Base-by-base conservation (phyloP, 2,888 invertebrate species). In the Aromia moschata region DNA sequence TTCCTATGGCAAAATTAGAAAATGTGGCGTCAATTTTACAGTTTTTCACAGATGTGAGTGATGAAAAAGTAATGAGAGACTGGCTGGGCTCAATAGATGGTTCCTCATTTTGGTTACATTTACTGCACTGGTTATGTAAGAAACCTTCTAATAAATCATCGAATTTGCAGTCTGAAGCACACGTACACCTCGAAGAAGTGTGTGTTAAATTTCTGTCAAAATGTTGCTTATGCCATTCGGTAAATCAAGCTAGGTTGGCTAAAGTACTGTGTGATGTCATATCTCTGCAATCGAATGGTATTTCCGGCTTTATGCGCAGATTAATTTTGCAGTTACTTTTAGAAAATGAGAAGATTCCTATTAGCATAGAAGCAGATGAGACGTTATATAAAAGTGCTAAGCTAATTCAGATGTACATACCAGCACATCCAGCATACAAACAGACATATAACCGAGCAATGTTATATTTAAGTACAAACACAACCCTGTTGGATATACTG, bases 291-390 rank as follows among this genome's bases (percentile, higher is more conserved):
- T 75, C 79, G 70, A 81, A 78, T 41, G 90, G 90, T 9, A 91
- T 96, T 74, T 91, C 93, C 0, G 94, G 95, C 4, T 96, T 96
- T 82, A 92, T 94, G 36, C 87, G 96, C 18, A 87, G 95, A 51
- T 82, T 96, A 57, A 52, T 52, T 17, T 83, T 96, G 52, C 94
- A 96, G 74, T 84, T 96, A 55, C 83, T 96, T 64, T 82, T 96
- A 63, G 94, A 95, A 74, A 92, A 91, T 74, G 94, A 95, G 81
- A 91, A 91, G 71, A 87, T 92, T 61, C 84, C 89, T 16, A 90
- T 95, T 16, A 90, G 90, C 68, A 86, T 95, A 57, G 79, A 79
- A 63, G 79, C 81, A 0, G 80, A 80, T 56, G 80, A 81, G 62
- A 79, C 80, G 0, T 68, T 81, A 14, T 80, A 79, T 49, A 80